These are phyloP conservation scores for Fregata magnificens DNA, from an alignment of 2,113 vertebrate genomes.

Conservation along the genomic window DNA sequence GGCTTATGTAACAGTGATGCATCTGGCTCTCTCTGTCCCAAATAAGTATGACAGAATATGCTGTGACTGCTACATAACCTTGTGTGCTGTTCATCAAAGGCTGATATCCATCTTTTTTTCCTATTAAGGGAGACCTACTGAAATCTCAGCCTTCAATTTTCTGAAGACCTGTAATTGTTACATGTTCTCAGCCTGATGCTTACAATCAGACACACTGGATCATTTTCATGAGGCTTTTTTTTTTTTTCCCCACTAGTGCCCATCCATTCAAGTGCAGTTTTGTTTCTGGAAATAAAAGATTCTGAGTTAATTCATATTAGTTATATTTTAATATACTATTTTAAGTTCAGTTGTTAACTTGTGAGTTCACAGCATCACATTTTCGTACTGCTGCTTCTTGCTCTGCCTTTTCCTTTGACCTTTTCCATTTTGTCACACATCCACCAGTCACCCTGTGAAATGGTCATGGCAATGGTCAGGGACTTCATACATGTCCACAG, in stretches of 20 bases:
- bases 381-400: not conserved
- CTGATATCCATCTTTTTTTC: not conserved
- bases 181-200: not conserved
- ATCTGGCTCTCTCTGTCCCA: constrained; percentile 36
- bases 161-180: not conserved
- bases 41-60: not conserved
- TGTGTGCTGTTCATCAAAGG: not conserved
- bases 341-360: not conserved
- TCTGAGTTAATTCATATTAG: not conserved
- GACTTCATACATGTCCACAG: not conserved
- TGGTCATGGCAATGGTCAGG: not conserved
- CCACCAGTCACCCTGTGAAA: not conserved
- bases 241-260: not conserved
- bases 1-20: constrained; percentile 50
- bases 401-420: not conserved
- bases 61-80: constrained; percentile 39
- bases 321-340: not conserved
- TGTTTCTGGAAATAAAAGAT: not conserved
- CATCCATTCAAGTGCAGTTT: not conserved
- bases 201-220: not conserved
- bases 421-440: not conserved
- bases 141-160: not conserved
- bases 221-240: not conserved
- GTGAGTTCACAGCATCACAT: not conserved
- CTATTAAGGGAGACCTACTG: not conserved